Evolutionary conservation across 2,113 vertebrate genomes (phyloP), one percentile per base, ranked within the genome.

Genomic region (Perca flavescens): DNA sequence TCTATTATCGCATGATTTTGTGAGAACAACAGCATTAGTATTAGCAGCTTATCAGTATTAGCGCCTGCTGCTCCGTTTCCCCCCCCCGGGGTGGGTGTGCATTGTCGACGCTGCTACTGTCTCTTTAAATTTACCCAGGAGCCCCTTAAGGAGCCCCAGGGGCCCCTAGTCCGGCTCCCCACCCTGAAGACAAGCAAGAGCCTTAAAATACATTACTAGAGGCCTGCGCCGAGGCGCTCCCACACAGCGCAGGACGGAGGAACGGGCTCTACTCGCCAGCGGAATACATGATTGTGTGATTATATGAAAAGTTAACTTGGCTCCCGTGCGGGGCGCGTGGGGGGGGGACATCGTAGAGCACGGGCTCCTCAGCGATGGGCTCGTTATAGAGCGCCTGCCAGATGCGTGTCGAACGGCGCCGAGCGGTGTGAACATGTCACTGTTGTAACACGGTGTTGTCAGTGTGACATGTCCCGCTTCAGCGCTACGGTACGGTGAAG

Each of bases 51-150:
- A 90, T 85, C 77, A 65, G 87, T 50, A 76, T 85, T 84, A 87
- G 77, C 77, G 83, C 85, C 79, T 68, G 86, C 87, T 77, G 74
- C 83, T 79, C 78, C 83, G 69, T 43, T 69, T 85, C 60, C 83
- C 75, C 40, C 50, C 57, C 85, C 82, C 64, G 82, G 85, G 86
- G 89, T 87, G 89, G 87, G 78, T 82, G 85, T 77, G 84, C 83
- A 49, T 80, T 91, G 90, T 90, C 94, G 94, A 94, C 94, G 91
- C 92, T 90, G 95, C 89, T 96, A 95, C 96, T 97, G 96, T 96
- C 96, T 97, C 97, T 97, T 97, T 97, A 97, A 97, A 97, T 97
- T 97, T 97, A 97, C 97, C 97, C 97, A 97, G 97, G 97, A 97
- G 97, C 97, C 97, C 96, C 96, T 96, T 95, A 97, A 97, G 97